Evolutionary conservation across 2,113 vertebrate species (phyloP).

Genomic region (Felis catus): DNA sequence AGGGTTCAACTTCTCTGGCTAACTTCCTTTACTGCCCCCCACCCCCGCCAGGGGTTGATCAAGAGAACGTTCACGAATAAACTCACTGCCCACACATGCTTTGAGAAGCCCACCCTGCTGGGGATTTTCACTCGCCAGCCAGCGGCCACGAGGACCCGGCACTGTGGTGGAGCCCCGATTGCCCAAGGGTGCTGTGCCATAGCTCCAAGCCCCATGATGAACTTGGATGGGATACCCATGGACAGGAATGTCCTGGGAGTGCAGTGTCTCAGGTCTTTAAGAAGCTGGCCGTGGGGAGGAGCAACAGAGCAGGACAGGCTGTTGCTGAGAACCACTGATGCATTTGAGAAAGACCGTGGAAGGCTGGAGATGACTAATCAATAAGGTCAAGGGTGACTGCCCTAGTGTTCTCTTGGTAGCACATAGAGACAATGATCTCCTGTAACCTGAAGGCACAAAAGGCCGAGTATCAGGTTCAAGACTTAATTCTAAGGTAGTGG

Average conservation of each 20-base stretch:
- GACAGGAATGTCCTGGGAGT: neutral
- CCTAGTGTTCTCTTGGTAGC: neutral
- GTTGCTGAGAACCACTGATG: neutral
- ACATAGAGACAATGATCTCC: neutral
- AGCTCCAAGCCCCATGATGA: neutral
- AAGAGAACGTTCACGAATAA: neutral
- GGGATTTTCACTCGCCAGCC: neutral
- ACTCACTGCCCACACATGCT: accelerated
- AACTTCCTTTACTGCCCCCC: neutral
- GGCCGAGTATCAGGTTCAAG: neutral
- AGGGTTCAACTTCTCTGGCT: neutral
- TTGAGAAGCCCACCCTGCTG: neutral
- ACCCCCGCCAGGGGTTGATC: accelerated
- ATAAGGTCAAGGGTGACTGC: neutral
- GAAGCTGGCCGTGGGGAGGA: neutral
- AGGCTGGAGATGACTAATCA: neutral
- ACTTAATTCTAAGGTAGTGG: neutral
- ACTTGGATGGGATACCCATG: neutral
- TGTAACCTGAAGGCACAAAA: neutral
- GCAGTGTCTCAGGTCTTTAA: neutral
- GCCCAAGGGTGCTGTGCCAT: neutral
- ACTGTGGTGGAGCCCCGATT: accelerated
- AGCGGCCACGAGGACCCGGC: neutral
- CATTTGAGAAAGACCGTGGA: neutral
- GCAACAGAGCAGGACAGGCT: accelerated